Evolutionary conservation across 2,888 invertebrate genomes (phyloP).

Genomic region (Liodrosophila aerea): DNA sequence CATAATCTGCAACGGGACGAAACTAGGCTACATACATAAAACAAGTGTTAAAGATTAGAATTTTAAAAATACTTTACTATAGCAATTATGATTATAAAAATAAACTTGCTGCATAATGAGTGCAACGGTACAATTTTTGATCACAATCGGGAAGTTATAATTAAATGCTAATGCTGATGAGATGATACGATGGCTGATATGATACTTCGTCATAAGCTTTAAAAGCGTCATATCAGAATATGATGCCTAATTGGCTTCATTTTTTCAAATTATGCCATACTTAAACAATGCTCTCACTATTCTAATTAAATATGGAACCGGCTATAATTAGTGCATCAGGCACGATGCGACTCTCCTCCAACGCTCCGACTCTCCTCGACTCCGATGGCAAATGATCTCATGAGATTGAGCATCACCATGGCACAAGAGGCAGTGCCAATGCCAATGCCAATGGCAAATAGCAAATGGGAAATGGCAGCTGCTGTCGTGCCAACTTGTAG

Average conservation of each 20-base stretch:
- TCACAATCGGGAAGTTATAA: constrained; percentile 24
- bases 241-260: constrained; percentile 27
- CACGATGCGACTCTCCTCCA: constrained; percentile 6
- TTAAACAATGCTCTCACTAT: constrained; percentile 15
- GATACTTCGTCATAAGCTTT: too few relatives aligned
- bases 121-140: constrained; percentile 22
- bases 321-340: constrained; percentile 25
- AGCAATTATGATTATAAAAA: constrained; percentile 2
- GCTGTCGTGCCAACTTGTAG: constrained; percentile 43
- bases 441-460: constrained; percentile 1
- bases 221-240: constrained; percentile 13
- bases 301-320: constrained; percentile 34
- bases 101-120: constrained; percentile 3
- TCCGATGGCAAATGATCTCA: constrained; percentile 32
- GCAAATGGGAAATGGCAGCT: constrained; percentile 5
- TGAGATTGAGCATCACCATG: constrained; percentile 40
- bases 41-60: too few relatives aligned
- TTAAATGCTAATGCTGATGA: constrained; percentile 26
- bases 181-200: too few relatives aligned
- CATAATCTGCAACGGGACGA: too few relatives aligned
- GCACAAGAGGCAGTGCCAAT: background rate
- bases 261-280: constrained; percentile 26
- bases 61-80: too few relatives aligned
- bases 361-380: background rate
- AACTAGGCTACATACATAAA: too few relatives aligned